These are phyloP conservation scores for Cydia amplana DNA, from an alignment of 1,140 invertebrate species.

Conservation along the genomic window DNA sequence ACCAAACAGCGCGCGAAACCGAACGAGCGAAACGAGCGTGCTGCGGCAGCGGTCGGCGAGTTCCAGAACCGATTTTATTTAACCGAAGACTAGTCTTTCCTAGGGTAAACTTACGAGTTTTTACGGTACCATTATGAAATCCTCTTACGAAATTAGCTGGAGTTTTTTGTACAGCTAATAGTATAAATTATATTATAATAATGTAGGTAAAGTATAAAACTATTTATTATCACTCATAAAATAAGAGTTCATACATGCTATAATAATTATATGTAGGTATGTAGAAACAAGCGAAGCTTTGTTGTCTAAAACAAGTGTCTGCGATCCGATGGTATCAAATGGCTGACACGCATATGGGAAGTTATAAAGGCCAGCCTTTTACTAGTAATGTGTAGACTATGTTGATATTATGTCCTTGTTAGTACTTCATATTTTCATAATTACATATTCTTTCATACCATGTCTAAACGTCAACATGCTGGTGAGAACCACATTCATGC, in stretches of 20 bases:
- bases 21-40: no score
- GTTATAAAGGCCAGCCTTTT: not conserved
- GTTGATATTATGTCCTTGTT: not conserved
- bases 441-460: not conserved
- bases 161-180: no score
- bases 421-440: not conserved
- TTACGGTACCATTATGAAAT: no score
- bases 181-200: no score
- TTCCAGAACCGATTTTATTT: no score
- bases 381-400: not conserved
- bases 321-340: slow-evolving; percentile 33
- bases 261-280: not conserved
- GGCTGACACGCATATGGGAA: not conserved
- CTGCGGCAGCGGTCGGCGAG: no score
- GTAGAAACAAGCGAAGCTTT: not conserved
- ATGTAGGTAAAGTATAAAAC: no score
- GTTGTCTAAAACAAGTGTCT: slow-evolving; percentile 35
- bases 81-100: no score
- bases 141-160: no score
- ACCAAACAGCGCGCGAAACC: no score
- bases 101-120: no score
- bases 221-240: no score
- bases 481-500: not conserved
- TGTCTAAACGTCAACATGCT: not conserved
- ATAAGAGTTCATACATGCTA: not conserved